phyloP scores from a whole-genome alignment of 2,797 vertebrate species.

The Pipistrellus nathusii region DNA sequence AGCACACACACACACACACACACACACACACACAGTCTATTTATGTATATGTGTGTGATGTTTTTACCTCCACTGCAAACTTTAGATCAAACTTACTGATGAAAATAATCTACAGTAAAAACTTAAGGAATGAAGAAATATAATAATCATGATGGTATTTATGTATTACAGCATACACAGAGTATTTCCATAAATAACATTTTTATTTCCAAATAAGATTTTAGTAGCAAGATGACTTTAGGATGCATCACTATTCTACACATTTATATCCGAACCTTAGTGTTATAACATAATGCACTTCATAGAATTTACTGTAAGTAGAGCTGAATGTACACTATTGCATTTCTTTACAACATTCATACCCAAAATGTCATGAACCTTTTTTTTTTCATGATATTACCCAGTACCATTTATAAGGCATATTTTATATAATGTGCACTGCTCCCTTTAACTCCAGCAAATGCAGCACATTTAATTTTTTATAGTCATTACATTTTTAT shows the following conservation, averaged over 20 bases:
- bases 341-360: neutral
- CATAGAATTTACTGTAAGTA: neutral
- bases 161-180: neutral
- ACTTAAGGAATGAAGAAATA: neutral
- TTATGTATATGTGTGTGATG: neutral
- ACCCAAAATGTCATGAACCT: neutral
- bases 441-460: neutral
- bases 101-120: neutral
- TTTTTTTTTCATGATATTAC: neutral
- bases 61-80: neutral
- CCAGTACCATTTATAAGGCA: neutral
- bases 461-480: neutral
- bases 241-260: neutral
- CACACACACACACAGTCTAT: neutral
- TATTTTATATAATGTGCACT: neutral
- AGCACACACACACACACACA: neutral
- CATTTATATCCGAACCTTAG: neutral
- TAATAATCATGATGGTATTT: neutral
- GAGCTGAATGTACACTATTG: neutral
- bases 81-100: neutral
- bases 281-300: neutral
- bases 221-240: neutral
- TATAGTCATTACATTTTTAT: neutral
- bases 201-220: conserved; percentile 32
- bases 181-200: neutral